These are phyloP conservation scores for Rhabdornis inornatus DNA, from an alignment of 2,113 vertebrate species.

Conservation along the genomic window DNA sequence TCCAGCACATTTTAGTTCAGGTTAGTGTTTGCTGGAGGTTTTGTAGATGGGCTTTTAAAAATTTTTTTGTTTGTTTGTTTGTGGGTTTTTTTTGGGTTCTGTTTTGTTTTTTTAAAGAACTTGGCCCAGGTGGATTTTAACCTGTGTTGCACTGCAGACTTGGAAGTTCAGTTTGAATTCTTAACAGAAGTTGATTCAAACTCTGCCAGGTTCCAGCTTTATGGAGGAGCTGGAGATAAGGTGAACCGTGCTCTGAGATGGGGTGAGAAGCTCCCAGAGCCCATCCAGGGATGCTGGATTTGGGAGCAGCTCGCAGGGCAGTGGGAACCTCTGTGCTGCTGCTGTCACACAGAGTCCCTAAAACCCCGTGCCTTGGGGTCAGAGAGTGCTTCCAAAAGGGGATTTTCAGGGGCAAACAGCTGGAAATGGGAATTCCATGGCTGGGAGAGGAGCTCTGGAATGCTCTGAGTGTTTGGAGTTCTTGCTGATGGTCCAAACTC, in stretches of 20 bases:
- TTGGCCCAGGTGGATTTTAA: not conserved
- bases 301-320: not conserved
- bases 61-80: not conserved
- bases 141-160: not conserved
- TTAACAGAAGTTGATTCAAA: not conserved
- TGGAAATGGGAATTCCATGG: not conserved
- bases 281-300: not conserved
- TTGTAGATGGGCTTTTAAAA: not conserved
- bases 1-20: not conserved
- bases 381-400: rapidly evolving
- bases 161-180: not conserved
- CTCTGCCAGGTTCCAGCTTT: not conserved
- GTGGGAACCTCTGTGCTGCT: not conserved
- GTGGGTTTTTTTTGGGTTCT: not conserved
- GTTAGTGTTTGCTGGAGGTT: not conserved
- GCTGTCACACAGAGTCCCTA: not conserved
- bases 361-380: not conserved
- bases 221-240: not conserved
- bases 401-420: not conserved
- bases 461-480: rapidly evolving
- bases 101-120: not conserved
- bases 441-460: not conserved
- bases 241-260: not conserved
- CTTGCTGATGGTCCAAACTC: rapidly evolving
- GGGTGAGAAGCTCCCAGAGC: not conserved